Base-by-base conservation (phyloP, 1,140 invertebrate genomes). In the Penaeus chinensis region DNA sequence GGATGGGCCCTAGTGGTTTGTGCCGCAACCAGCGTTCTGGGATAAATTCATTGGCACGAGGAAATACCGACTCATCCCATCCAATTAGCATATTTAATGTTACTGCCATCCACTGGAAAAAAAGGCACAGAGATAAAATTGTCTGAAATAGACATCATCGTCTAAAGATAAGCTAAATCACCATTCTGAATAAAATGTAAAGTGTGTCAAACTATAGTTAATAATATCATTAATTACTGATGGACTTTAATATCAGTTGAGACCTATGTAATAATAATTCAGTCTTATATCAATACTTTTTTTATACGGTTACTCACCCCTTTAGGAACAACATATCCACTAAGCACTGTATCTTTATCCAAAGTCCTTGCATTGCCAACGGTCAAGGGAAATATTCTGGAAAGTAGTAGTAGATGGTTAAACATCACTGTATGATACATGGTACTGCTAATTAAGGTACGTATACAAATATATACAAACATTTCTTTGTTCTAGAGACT, bases 1-100 rank as follows among this genome's bases (percentile, higher is more conserved):
- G 78, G 42, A 87, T 87, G 79, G 85, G 85, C 0, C 85, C 85
- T 24, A 87, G 66, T 10, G 85, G 85, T 60, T 76, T 81, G 66
- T 87, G 66, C 42, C 85, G 37, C 24, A 87, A 37, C 78, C 78
- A 87, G 10, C 85, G 63, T 61, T 87, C 85, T 19, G 85, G 85
- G 11, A 87, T 3, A 54, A 87, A 87, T 47, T 87, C 79, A 16
- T 81, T 82, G 5, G 66, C 47, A 20, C 66, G 65, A n/a, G 85
- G 85, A 54, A 87, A 87, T 4, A 37, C n/a, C 24, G 42, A 32
- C 37, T 87, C 85, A 27, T 87, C 85, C 78, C 47, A 76, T 24
- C 79, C 69, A 60, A 80, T 86, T 19, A n/a, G 4, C 84, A 80
- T 86, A 69, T 66, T 74, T 8, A 82, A 20, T n/a, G 42, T n/a